Base-by-base conservation (phyloP, 2,113 vertebrate species). In the Marcusenius ussheri region DNA sequence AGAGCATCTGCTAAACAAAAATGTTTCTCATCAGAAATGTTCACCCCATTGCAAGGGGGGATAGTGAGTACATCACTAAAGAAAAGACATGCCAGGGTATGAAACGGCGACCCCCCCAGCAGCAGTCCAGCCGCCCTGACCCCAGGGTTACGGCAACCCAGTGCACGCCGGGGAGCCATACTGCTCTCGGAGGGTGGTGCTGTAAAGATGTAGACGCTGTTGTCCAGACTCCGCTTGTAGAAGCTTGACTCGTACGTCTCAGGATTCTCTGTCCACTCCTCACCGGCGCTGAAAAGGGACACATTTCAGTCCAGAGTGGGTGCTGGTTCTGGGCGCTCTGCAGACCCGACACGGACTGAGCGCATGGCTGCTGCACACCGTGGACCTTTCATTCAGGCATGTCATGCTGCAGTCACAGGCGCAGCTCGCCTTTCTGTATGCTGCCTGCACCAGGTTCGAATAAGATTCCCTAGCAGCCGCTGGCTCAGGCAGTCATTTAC, bases 181-280 rank as follows among this genome's bases (percentile, higher is more conserved):
- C 97, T 95, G 91, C 97, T 98, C 80, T 95, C 97, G 88, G 95
- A 96, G 0, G 42, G 35, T 46, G 96, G 96, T 70, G 98, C 97
- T 53, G 97, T 98, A 92, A 99, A 98, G 92, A 99, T 95, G 92
- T 99, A 99, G 91, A 97, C 94, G 90, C 97, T 96, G 27, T 98
- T 99, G 94, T 99, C 98, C 90, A 99, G 94, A 91, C 97, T 98
- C 56, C 98, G 94, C 92, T 99, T 99, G 92, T 99, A 99, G 94
- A 97, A 98, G 94, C 98, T 99, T 31, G 97, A 96, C 92, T 98
- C 98, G 0, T 99, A 99, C 0, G 98, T 98, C 95, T 99, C 98
- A 31, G 97, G 96, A 45, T 97, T 95, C 93, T 97, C 97, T 88
- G 93, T 94, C 98, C 98, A 99, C 89, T 97, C 94, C 92, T 97